These are phyloP conservation scores for Thalassophryne amazonica DNA, from an alignment of 2,797 vertebrate genomes.

Conservation along the genomic window DNA sequence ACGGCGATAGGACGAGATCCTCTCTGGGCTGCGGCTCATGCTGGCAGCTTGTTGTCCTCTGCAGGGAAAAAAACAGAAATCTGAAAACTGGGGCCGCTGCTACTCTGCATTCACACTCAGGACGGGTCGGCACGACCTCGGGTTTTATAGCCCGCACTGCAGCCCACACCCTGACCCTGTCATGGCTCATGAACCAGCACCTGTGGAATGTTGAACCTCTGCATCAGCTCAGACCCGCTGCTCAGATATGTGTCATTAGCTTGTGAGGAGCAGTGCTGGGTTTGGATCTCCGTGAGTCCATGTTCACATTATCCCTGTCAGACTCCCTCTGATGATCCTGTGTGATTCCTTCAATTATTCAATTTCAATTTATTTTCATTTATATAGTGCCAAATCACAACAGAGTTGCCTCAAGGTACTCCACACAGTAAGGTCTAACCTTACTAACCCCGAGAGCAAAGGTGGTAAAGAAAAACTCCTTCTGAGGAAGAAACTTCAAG, in stretches of 20 bases:
- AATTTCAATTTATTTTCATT: too few species aligned
- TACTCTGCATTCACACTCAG: constrained; percentile 15
- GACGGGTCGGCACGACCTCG: neutral
- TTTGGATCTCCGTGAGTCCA: too few species aligned
- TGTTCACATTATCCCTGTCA: too few species aligned
- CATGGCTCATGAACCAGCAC: constrained; percentile 49
- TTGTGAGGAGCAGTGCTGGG: constrained; percentile 52
- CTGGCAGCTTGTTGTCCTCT: constrained; percentile 20
- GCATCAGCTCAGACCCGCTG: constrained; percentile 53
- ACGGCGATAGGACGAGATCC: constrained; percentile 79
- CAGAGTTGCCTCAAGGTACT: too few species aligned
- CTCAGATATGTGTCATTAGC: constrained; percentile 70
- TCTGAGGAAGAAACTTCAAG: too few species aligned
- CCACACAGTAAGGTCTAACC: too few species aligned
- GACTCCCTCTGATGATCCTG: too few species aligned
- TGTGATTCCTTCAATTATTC: too few species aligned
- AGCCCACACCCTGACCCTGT: constrained; percentile 4
- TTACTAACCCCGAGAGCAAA: too few species aligned
- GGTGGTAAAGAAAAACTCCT: too few species aligned
- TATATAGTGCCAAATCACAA: too few species aligned
- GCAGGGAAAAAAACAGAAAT: neutral
- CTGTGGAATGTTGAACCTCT: constrained; percentile 74
- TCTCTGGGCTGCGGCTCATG: constrained; percentile 78
- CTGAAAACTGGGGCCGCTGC: neutral
- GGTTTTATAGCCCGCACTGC: constrained; percentile 66